These are phyloP conservation scores for Tachina lurida DNA, from an alignment of 2,888 invertebrate genomes.

Conservation along the genomic window DNA sequence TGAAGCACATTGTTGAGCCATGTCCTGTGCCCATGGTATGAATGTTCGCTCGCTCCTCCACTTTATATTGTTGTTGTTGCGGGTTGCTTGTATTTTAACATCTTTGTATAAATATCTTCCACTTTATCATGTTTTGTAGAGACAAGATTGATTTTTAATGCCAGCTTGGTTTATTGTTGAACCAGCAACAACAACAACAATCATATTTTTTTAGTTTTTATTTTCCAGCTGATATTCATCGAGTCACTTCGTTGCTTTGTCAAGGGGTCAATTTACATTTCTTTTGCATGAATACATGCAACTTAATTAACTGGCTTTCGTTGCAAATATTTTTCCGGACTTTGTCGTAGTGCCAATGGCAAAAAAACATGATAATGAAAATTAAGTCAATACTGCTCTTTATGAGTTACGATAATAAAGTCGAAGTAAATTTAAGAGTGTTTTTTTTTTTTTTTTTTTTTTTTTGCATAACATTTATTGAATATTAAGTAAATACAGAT, in stretches of 20 bases:
- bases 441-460: not conserved
- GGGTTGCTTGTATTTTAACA: slow-evolving; percentile 1
- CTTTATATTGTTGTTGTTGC: not conserved
- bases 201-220: not conserved
- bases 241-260: slow-evolving; percentile 47
- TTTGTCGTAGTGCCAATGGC: slow-evolving; percentile 34
- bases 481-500: not conserved
- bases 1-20: slow-evolving; percentile 43
- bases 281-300: slow-evolving; percentile 60
- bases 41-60: not conserved
- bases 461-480: not conserved
- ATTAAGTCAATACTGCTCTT: not conserved
- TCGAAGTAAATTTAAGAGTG: not conserved
- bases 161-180: slow-evolving; percentile 43
- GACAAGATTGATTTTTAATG: slow-evolving; percentile 69
- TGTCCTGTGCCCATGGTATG: slow-evolving; percentile 8
- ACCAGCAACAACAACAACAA: slow-evolving; percentile 5
- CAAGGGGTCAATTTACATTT: slow-evolving; percentile 63
- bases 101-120: slow-evolving; percentile 57
- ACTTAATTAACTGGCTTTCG: slow-evolving; percentile 65
- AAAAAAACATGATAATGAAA: slow-evolving; percentile 17
- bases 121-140: slow-evolving; percentile 63
- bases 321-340: slow-evolving; percentile 37
- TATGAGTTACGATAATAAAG: slow-evolving; percentile 4
- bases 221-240: slow-evolving; percentile 21